Conservation (phyloP, 1,140 invertebrate species). For the Micrasema longulum region DNA sequence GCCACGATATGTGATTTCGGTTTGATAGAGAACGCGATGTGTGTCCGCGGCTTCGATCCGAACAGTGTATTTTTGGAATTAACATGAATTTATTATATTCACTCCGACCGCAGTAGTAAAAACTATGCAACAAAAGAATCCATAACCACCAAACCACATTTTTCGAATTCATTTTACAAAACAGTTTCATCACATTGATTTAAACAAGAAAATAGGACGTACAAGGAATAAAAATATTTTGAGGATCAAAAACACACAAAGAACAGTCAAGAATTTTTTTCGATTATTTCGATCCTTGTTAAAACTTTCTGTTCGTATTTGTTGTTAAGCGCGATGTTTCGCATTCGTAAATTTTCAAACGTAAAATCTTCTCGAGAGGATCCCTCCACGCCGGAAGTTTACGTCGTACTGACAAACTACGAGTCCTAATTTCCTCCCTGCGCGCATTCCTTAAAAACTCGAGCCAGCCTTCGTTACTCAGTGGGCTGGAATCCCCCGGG, state of each 20-base stretch:
- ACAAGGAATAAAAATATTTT: too few relatives aligned
- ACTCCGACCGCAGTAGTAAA: conserved; percentile 19
- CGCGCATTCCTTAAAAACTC: conserved; percentile 32
- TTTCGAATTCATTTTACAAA: conserved; percentile 8
- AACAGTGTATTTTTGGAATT: conserved; percentile 14
- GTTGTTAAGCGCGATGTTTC: conserved; percentile 14
- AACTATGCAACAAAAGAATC: conserved; percentile 19
- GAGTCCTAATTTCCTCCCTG: background rate
- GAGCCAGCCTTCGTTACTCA: background rate
- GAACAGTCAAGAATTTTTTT: too few relatives aligned
- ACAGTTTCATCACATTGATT: too few relatives aligned
- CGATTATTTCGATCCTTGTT: background rate
- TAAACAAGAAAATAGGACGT: too few relatives aligned
- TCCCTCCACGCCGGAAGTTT: conserved; percentile 16
- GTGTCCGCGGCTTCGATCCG: background rate
- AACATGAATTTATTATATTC: conserved; percentile 21
- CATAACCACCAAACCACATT: conserved; percentile 12
- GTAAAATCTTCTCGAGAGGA: background rate
- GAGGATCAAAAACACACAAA: too few relatives aligned
- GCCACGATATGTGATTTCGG: conserved; percentile 3
- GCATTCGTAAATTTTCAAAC: background rate
- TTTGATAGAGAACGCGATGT: background rate
- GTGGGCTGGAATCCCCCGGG: conserved; percentile 2
- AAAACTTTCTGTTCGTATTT: background rate
- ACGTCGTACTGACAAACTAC: background rate